These are phyloP conservation scores for Sebastiscus tertius DNA, from an alignment of 2,797 vertebrate genomes.

Conservation along the genomic window DNA sequence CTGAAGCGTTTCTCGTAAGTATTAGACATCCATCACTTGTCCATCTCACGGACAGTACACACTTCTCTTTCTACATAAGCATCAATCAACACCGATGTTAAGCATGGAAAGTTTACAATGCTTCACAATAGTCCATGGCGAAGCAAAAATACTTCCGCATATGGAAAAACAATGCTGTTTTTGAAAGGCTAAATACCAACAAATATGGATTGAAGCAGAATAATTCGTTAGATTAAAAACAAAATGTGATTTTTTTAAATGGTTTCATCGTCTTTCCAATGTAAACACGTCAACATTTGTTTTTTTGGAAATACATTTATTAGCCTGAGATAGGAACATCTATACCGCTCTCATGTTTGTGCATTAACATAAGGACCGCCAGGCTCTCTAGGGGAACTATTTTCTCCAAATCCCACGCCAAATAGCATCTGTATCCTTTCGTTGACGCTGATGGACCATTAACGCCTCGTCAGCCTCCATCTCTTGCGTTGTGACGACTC, in stretches of 20 bases:
- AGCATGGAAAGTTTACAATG: background rate
- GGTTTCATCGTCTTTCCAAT: too few species aligned
- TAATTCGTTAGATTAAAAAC: background rate
- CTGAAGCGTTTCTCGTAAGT: background rate
- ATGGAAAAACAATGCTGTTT: background rate
- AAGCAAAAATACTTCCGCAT: too few species aligned
- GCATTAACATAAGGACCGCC: background rate
- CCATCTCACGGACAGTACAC: background rate
- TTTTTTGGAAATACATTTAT: background rate
- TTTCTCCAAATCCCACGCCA: too few species aligned
- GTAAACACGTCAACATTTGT: background rate
- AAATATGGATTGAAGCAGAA: background rate
- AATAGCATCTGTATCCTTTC: too few species aligned
- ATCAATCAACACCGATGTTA: background rate
- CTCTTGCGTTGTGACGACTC: too few species aligned
- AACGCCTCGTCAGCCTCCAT: too few species aligned
- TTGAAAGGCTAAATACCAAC: background rate
- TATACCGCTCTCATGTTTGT: background rate
- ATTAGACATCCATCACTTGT: conserved; percentile 5
- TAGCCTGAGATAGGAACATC: background rate
- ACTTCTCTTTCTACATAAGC: background rate
- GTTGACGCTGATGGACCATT: too few species aligned
- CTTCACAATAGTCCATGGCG: too few species aligned
- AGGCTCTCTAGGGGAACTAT: background rate
- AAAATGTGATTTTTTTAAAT: too few species aligned